Evolutionary conservation across 2,113 vertebrate species (phyloP), one percentile per base, ranked within the genome.

Genomic region (Crypturellus undulatus): DNA sequence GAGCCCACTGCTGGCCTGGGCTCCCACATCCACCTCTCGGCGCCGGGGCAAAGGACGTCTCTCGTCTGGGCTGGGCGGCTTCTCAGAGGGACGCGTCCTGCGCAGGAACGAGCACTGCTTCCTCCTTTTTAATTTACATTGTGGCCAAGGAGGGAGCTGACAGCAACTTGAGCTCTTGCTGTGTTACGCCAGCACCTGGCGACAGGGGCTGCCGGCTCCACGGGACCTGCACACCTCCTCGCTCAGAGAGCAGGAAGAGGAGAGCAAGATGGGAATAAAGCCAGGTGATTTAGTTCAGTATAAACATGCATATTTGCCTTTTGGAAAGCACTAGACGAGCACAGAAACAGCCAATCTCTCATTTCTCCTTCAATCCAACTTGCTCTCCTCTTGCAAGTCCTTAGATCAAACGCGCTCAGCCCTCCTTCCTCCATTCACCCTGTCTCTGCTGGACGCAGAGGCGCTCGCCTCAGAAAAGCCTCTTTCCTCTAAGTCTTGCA

Each of bases 381-480:
- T 12, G 0, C 20, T 60, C 67, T 19, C 36, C 34, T 76, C 58
- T 64, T 54, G 26, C 0, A 3, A 62, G 19, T 7, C 51, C 49
- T 52, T 32, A 34, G 24, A n/a, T 12, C 2, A 2, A 80, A 32
- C 12, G 2, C 40, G 3, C 40, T 51, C n/a, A 72, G 9, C 52
- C 30, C 15, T 21, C 59, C 15, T 2, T 0, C 7, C 47, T 73
- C 72, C 16, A 2, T 28, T 83, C 43, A 36, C 16, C 9, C 13
- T 5, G 0, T 38, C 63, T 85, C 76, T 67, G 36, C 42, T 2
- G 2, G 51, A 6, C 3, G 60, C 63, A 0, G 0, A 83, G 52
- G 32, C 72, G 18, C 68, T 64, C 42, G 28, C 28, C 72, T 87
- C 32, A 52, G 36, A 84, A 88, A 83, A 47, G 7, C 15, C 40